Conservation (phyloP, 2,113 vertebrate genomes). For the Epinephelus moara region DNA sequence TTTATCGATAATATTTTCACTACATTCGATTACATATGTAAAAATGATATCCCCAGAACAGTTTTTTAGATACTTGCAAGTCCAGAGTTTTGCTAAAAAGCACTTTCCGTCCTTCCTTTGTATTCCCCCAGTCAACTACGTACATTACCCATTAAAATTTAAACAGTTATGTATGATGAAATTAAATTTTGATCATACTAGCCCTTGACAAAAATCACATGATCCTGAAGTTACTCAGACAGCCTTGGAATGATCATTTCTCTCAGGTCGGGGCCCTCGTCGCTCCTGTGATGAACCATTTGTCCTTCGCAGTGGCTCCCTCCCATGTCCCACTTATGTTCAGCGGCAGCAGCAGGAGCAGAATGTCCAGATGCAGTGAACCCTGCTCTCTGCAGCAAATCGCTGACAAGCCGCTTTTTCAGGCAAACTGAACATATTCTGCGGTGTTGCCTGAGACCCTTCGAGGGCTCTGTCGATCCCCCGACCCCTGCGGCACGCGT, state of each 20-base stretch:
- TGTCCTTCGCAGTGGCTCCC: slow-evolving; percentile 30
- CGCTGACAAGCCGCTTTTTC: slow-evolving; percentile 61
- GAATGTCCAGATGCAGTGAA: slow-evolving; percentile 53
- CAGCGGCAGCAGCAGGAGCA: slow-evolving; percentile 18
- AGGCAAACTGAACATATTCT: slow-evolving; percentile 52
- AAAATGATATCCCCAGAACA: too few species aligned
- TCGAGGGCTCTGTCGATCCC: slow-evolving; percentile 17
- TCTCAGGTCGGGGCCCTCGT: slow-evolving; percentile 3
- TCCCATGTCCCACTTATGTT: slow-evolving; percentile 9
- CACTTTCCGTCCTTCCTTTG: too few species aligned
- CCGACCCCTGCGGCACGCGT: slow-evolving; percentile 20
- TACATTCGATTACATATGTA: too few species aligned
- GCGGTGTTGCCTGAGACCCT: slow-evolving; percentile 11
- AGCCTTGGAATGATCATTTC: not conserved
- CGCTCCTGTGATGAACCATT: slow-evolving; percentile 11
- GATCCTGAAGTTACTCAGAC: not conserved
- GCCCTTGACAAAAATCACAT: not conserved
- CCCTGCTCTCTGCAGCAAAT: slow-evolving; percentile 31
- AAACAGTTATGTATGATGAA: slow-evolving; percentile 13
- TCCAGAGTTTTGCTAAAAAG: too few species aligned
- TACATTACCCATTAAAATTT: slow-evolving; percentile 6
- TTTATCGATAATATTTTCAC: too few species aligned
- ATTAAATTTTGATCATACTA: slow-evolving; percentile 11
- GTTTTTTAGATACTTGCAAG: too few species aligned
- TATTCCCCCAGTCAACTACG: too few species aligned